Evolutionary conservation across 2,113 vertebrate genomes (phyloP).

Genomic region (Penelope pileata): DNA sequence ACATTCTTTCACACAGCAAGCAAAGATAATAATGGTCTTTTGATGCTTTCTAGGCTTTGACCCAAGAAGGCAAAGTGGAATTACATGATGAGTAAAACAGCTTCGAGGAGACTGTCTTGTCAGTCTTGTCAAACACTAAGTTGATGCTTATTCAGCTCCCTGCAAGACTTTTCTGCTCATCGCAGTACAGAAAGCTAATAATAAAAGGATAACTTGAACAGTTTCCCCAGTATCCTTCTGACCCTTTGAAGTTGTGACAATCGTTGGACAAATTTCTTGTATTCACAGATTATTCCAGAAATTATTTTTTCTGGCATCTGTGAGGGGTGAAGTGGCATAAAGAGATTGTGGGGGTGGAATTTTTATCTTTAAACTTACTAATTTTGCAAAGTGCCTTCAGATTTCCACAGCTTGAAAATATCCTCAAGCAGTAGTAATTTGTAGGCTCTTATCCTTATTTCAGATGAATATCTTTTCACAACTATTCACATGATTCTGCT

Average conservation of each 20-base stretch:
- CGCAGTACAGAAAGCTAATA: not conserved
- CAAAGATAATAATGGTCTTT: not conserved
- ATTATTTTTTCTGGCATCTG: not conserved
- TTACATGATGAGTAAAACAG: not conserved
- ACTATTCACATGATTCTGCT: slow-evolving; percentile 11
- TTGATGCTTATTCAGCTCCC: not conserved
- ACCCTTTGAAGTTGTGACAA: not conserved
- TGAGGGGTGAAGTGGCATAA: not conserved
- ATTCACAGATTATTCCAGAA: not conserved
- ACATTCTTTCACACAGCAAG: not conserved
- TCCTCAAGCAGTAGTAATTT: slow-evolving; percentile 19
- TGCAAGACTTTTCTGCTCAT: not conserved
- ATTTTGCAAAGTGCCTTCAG: slow-evolving; percentile 14
- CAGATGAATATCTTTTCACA: slow-evolving; percentile 16
- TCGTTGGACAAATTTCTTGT: not conserved
- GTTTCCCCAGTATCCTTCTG: not conserved
- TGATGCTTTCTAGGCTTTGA: not conserved
- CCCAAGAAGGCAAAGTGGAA: not conserved
- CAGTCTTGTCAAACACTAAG: not conserved
- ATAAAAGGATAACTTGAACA: not conserved
- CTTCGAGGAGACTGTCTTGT: not conserved
- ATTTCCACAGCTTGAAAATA: slow-evolving; percentile 15
- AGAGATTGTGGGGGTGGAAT: not conserved
- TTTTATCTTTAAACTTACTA: slow-evolving; percentile 14
- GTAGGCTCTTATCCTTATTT: slow-evolving; percentile 21